These are phyloP conservation scores for Pachymerium ferrugineum DNA, from an alignment of 2,888 invertebrate species.

Conservation along the genomic window DNA sequence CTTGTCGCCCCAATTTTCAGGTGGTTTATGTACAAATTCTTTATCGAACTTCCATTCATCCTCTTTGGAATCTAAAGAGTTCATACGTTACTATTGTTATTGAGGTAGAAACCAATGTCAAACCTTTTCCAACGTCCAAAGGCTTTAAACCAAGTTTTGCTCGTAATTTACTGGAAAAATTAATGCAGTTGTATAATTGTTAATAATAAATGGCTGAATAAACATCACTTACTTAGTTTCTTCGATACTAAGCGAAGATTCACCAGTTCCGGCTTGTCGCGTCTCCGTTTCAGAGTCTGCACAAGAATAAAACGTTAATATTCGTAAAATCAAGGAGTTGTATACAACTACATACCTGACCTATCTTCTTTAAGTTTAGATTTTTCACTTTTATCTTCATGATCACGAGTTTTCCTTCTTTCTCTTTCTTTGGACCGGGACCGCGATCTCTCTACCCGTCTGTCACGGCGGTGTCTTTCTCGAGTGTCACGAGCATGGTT, in stretches of 20 bases:
- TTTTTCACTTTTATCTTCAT: background rate
- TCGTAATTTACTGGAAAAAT: slow-evolving; percentile 76
- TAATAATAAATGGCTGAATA: background rate
- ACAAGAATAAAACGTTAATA: background rate
- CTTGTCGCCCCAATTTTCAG: slow-evolving; percentile 55
- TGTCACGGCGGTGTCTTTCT: slow-evolving; percentile 35
- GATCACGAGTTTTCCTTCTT: background rate
- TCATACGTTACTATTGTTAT: background rate
- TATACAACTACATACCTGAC: background rate
- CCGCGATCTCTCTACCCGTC: slow-evolving; percentile 34
- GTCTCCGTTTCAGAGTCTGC: background rate
- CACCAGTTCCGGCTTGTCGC: slow-evolving; percentile 7
- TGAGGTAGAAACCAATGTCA: background rate
- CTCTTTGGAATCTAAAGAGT: slow-evolving; percentile 41
- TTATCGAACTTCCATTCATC: slow-evolving; percentile 58
- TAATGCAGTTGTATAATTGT: slow-evolving; percentile 43
- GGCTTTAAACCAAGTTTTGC: slow-evolving; percentile 92
- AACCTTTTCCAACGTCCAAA: slow-evolving; percentile 58
- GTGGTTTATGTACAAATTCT: slow-evolving; percentile 51
- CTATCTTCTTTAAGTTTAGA: background rate
- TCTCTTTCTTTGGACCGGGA: slow-evolving; percentile 31
- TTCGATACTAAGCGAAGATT: slow-evolving; percentile 37
- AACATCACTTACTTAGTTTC: slow-evolving; percentile 38
- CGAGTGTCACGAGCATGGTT: background rate
- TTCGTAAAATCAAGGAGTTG: no score